These are phyloP conservation scores for Pseudocheirus occidentalis DNA, from an alignment of 2,797 vertebrate species.

Conservation along the genomic window DNA sequence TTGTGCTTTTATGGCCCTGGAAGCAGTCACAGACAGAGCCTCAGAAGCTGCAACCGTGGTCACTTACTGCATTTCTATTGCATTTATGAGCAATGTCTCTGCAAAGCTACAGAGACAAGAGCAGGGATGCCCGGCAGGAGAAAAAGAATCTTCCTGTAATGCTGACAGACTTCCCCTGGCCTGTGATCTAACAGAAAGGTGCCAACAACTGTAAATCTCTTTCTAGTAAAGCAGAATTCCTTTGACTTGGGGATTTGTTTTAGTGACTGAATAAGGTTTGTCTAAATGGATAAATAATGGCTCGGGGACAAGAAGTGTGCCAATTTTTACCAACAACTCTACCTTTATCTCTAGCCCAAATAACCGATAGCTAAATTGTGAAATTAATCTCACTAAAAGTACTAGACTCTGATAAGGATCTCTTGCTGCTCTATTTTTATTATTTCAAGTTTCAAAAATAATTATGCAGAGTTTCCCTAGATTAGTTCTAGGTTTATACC, in stretches of 20 bases:
- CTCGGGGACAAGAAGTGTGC: conserved; percentile 50
- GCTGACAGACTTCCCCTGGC: conserved; percentile 44
- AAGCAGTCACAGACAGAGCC: not conserved
- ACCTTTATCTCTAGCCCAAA: conserved; percentile 72
- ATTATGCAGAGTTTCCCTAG: conserved; percentile 70
- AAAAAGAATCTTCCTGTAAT: conserved; percentile 59
- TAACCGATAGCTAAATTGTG: conserved; percentile 74
- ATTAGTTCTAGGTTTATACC: conserved; percentile 65
- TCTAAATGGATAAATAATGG: conserved; percentile 60
- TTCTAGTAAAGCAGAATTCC: conserved; percentile 32
- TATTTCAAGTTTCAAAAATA: conserved; percentile 73
- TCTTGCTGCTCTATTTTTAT: conserved; percentile 70
- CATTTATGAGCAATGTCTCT: conserved; percentile 28
- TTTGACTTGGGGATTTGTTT: conserved; percentile 62
- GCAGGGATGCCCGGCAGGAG: conserved; percentile 36
- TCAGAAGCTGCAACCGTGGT: not conserved
- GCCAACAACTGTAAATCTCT: conserved; percentile 27
- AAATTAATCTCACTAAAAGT: conserved; percentile 78
- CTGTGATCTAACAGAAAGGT: conserved; percentile 25
- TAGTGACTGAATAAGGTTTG: conserved; percentile 59
- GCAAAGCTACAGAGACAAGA: conserved; percentile 4
- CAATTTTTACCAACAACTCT: conserved; percentile 65
- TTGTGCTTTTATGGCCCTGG: conserved; percentile 26
- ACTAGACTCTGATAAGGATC: conserved; percentile 67
- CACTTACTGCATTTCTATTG: not conserved